Evolutionary conservation across 2,888 invertebrate genomes (phyloP).

Genomic region (Drosophila robusta): DNA sequence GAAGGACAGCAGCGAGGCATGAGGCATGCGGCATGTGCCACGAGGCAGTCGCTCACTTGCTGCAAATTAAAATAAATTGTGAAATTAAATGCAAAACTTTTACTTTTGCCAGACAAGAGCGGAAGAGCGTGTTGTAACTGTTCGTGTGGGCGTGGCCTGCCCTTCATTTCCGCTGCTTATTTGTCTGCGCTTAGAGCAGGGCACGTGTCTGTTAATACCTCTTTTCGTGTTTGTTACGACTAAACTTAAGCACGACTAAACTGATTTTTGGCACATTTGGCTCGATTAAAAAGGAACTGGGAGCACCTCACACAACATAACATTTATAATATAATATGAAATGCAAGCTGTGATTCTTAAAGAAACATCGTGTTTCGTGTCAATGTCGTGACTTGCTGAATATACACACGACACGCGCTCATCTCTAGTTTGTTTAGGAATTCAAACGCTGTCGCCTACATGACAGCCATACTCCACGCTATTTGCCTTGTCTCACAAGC

Average conservation of each 20-base stretch:
- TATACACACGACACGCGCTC: constrained; percentile 8
- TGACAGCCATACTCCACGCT: constrained; percentile 38
- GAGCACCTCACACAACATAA: too few species aligned
- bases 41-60: constrained; percentile 32
- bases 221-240: background rate
- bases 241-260: background rate
- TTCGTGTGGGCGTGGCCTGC: constrained; percentile 8
- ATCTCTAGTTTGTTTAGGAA: constrained; percentile 63
- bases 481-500: constrained; percentile 60
- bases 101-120: constrained; percentile 58
- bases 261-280: background rate
- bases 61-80: constrained; percentile 79
- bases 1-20: constrained; percentile 10
- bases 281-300: too few species aligned
- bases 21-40: background rate
- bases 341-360: background rate
- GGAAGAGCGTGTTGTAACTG: constrained; percentile 1
- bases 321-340: background rate
- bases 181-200: constrained; percentile 9
- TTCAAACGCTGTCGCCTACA: constrained; percentile 71
- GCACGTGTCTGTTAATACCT: background rate
- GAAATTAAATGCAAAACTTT: constrained; percentile 72
- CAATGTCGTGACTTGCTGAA: background rate
- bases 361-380: too few species aligned
- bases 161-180: constrained; percentile 10